A percentile compares a stretch with the other conserved stretches of the same genome.
Conservation (phyloP, 2,113 vertebrate species). For the Oceanodroma tethys region DNA sequence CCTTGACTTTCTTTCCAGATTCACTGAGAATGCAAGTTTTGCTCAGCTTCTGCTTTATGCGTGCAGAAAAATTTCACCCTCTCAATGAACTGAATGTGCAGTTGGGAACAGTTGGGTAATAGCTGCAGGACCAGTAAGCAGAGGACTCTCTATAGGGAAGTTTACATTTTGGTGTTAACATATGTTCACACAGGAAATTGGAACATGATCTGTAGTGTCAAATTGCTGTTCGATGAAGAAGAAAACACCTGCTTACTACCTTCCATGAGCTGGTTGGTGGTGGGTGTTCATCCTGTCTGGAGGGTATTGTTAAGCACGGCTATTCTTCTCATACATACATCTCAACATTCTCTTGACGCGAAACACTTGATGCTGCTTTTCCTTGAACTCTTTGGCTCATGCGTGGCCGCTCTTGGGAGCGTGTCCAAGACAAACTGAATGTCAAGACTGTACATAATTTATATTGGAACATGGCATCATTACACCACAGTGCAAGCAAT, state of each 20-base stretch:
- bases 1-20: background rate
- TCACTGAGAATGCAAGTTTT: background rate
- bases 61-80: background rate
- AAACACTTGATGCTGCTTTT: background rate
- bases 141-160: background rate
- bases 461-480: background rate
- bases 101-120: background rate
- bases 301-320: rapidly evolving
- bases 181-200: background rate
- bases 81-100: background rate
- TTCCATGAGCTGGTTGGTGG: rapidly evolving
- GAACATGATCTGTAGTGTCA: background rate
- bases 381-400: background rate
- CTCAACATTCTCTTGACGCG: rapidly evolving
- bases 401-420: rapidly evolving
- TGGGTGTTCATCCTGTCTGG: background rate
- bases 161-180: rapidly evolving
- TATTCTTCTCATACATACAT: rapidly evolving
- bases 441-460: background rate
- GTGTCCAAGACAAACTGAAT: background rate
- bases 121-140: background rate
- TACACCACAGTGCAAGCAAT: background rate
- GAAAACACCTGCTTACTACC: background rate
- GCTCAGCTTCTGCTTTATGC: background rate
- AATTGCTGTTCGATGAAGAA: background rate